Base-by-base conservation (phyloP, 92 coral and sea anemone species). In the Umimayanthus chanpuru region DNA sequence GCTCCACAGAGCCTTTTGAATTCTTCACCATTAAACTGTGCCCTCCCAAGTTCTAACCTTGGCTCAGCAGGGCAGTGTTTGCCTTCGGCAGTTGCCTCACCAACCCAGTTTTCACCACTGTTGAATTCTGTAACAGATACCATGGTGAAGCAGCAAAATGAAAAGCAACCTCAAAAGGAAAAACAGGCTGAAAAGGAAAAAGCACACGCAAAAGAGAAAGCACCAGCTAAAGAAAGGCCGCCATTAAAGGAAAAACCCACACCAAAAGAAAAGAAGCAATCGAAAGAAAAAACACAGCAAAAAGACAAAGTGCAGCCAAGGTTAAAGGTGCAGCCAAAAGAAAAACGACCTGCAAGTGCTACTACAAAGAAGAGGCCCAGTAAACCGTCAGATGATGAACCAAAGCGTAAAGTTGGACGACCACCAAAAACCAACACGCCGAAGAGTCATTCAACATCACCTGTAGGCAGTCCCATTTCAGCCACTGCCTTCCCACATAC, bases 361-460 rank as follows among this genome's bases (percentile, higher is more conserved):
- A 66, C 90, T 44, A 41, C 92, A 2, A 95, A 93, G 88, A 95
- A 95, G 85, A 86, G 98, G 20, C 90, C 94, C 26, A 92, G 95
- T 25, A 87, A 88, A 72, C 94, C 94, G 77, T 80, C 86, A 23
- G 85, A 82, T 15, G 92, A 95, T 80, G 98, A 95, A 81, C 98
- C 98, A 64, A 95, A 95, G 77, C 86, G 94, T 20, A 95, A 95
- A 88, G 98, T 95, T 47, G 98, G 98, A 64, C 90, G 98, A 61
- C 98, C 96, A 18, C 97, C 97, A 28, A 39, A 89, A 79, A 10
- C 90, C 56, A 81, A 14, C 40, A 53, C 39, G 14, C 58, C 56
- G 14, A 75, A 58, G 23, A 83, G 23, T 71, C 81, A 86, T 2
- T 36, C 61, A 58, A n/a, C 68, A 21, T 55, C 89, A 20, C 71